Conservation (phyloP, 2,797 vertebrate species). For the Garrulus glandarius region DNA sequence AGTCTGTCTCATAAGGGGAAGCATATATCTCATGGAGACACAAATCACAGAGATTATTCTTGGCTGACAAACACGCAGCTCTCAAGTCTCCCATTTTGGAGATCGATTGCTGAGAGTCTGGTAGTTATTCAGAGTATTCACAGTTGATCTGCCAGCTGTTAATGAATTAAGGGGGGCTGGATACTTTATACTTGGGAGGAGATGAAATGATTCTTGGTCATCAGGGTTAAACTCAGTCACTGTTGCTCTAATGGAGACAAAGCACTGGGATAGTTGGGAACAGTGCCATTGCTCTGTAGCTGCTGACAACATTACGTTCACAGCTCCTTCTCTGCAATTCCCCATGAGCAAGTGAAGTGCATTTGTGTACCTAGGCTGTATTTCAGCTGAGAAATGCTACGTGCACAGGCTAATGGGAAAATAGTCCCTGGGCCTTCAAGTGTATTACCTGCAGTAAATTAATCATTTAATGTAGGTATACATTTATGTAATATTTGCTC, state of each 20-base stretch:
- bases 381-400: constrained; percentile 22
- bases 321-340: background rate
- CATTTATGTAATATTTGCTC: constrained; percentile 48
- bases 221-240: background rate
- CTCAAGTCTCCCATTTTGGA: background rate
- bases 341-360: background rate
- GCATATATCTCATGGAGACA: background rate
- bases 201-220: background rate
- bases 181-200: background rate
- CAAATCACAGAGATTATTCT: background rate
- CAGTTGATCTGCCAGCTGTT: background rate
- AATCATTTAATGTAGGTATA: constrained; percentile 61
- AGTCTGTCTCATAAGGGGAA: background rate
- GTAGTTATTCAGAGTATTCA: background rate
- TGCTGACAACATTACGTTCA: background rate
- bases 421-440: constrained; percentile 37
- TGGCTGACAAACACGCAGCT: background rate
- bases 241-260: background rate
- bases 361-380: background rate
- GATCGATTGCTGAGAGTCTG: background rate
- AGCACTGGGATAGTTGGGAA: background rate
- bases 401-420: constrained; percentile 31
- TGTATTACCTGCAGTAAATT: constrained; percentile 55
- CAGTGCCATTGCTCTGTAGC: background rate
- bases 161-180: background rate